A percentile compares a stretch with the other conserved stretches of the same genome.
These are phyloP conservation scores for Taeniopygia guttata DNA, from an alignment of 2,797 vertebrate genomes.

Conservation along the genomic window DNA sequence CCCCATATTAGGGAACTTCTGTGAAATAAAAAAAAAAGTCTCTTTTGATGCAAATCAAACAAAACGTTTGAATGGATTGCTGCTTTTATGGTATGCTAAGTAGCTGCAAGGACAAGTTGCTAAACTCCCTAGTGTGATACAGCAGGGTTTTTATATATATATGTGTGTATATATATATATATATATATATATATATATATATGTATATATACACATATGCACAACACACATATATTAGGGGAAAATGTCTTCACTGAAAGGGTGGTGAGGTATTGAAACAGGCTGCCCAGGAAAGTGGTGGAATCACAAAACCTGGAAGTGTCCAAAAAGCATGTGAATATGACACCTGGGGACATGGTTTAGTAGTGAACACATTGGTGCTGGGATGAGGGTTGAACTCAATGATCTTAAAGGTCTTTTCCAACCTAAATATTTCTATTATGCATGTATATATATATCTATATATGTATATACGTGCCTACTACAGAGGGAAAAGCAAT, in stretches of 20 bases:
- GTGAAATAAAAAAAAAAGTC: background rate
- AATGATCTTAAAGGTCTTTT: background rate
- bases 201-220: too few relatives aligned
- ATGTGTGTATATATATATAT: background rate
- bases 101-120: background rate
- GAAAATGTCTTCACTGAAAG: background rate
- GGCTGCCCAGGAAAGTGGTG: background rate
- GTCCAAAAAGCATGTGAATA: background rate
- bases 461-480: accelerated
- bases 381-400: background rate
- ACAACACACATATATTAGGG: too few relatives aligned
- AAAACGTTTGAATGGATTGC: background rate
- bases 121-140: background rate
- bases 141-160: too few relatives aligned
- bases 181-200: too few relatives aligned
- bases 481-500: background rate
- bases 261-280: background rate
- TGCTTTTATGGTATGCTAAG: background rate
- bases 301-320: background rate
- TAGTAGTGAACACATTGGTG: background rate
- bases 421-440: background rate
- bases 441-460: accelerated
- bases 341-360: background rate
- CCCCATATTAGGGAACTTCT: background rate
- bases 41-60: background rate